A percentile compares a stretch with the other conserved stretches of the same genome.
Evolutionary conservation across 1,140 invertebrate species (phyloP).

Genomic region (Meloidogyne hapla): DNA sequence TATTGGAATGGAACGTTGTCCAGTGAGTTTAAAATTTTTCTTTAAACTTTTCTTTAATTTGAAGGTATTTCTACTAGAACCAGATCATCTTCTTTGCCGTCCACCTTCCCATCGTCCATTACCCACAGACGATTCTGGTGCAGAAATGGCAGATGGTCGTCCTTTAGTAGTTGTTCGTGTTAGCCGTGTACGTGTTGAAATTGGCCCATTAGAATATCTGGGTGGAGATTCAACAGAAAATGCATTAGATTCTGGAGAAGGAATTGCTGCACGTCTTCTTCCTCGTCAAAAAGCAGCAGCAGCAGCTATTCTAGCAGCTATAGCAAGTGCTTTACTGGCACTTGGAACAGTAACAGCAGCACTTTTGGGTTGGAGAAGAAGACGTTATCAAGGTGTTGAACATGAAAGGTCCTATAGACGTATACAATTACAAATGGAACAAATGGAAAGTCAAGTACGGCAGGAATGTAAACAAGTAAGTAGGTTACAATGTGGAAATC

Average conservation of each 20-base stretch:
- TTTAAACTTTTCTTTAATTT: constrained; percentile 28
- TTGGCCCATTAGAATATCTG: constrained; percentile 78
- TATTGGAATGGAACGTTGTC: constrained; percentile 16
- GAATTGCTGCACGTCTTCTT: background rate
- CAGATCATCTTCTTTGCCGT: constrained; percentile 56
- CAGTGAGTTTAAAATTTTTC: background rate
- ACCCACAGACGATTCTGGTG: constrained; percentile 80
- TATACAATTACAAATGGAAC: constrained; percentile 98
- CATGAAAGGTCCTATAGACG: constrained; percentile 66
- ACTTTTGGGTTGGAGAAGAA: constrained; percentile 45
- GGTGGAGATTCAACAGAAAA: constrained; percentile 66
- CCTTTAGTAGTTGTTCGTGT: constrained; percentile 81
- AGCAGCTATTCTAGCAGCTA: constrained; percentile 71
- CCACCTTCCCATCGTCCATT: constrained; percentile 72
- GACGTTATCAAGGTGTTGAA: constrained; percentile 36
- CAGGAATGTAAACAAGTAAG: constrained; percentile 77
- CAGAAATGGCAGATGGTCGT: constrained; percentile 77
- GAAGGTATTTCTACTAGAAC: constrained; percentile 83
- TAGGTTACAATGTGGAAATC: background rate
- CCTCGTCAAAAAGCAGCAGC: constrained; percentile 67
- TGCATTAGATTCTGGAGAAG: constrained; percentile 65
- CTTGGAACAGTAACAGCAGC: constrained; percentile 29
- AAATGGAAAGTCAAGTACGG: constrained; percentile 93
- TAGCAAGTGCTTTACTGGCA: constrained; percentile 65
- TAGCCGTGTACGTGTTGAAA: constrained; percentile 81